phyloP scores from a whole-genome alignment of 2,113 vertebrate genomes.

The Pandion haliaetus region DNA sequence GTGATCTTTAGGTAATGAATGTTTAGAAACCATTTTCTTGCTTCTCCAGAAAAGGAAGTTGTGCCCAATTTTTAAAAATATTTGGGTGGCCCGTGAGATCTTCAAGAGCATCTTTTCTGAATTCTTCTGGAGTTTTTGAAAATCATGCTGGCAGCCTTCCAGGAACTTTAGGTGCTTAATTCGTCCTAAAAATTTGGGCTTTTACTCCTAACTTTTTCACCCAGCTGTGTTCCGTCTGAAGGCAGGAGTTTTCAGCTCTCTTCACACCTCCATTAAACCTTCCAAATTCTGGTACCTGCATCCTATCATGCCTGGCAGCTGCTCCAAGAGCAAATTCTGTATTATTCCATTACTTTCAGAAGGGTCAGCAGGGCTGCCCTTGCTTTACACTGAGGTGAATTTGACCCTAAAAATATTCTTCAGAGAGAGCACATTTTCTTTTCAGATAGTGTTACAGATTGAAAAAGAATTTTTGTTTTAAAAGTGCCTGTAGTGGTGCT shows the following conservation, averaged over 20 bases:
- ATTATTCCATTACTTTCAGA: neutral
- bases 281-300: neutral
- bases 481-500: neutral
- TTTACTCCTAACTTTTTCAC: neutral
- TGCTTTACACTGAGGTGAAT: neutral
- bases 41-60: neutral
- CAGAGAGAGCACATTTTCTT: neutral
- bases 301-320: neutral
- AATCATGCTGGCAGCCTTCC: neutral
- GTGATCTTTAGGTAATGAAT: slow-evolving; percentile 69
- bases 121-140: neutral
- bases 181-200: neutral
- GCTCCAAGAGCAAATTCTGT: neutral
- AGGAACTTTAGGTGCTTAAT: neutral
- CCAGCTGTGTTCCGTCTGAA: neutral
- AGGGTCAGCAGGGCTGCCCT: neutral
- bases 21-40: neutral
- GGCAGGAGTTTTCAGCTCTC: neutral
- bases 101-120: neutral
- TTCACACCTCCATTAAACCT: neutral
- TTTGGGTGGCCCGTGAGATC: neutral
- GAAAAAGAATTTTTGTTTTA: neutral
- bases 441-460: neutral
- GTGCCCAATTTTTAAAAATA: neutral
- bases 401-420: neutral